A percentile compares a stretch with the other conserved stretches of the same genome.
Conservation (phyloP, 2,113 vertebrate species). For the Amblyopsis rosae region DNA sequence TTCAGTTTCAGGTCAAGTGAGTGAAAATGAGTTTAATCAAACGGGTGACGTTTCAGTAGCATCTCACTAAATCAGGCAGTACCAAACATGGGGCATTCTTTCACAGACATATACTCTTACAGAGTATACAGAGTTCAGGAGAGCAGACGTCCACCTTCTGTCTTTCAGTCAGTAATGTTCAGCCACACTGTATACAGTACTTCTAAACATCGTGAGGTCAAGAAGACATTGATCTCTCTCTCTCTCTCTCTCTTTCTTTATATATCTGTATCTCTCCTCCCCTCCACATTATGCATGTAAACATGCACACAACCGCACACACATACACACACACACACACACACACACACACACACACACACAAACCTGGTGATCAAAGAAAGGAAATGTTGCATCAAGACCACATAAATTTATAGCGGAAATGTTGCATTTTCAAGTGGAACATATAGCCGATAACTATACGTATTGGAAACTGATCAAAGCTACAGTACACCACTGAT, state of each 20-base stretch:
- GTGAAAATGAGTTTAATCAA: too few species aligned
- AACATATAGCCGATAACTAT: neutral
- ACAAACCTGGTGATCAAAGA: conserved; percentile 21
- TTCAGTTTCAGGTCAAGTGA: conserved; percentile 36
- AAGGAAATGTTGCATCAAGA: conserved; percentile 25
- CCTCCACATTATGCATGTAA: too few species aligned
- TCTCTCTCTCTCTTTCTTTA: conserved; percentile 49
- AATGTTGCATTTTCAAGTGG: conserved; percentile 8
- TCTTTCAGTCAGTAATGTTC: neutral
- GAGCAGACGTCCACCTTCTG: too few species aligned
- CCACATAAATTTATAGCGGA: neutral
- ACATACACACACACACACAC: conserved; percentile 21
- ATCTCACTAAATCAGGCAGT: conserved; percentile 18
- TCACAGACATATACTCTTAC: too few species aligned
- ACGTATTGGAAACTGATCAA: neutral
- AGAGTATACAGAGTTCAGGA: too few species aligned
- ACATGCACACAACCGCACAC: neutral
- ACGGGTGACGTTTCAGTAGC: conserved; percentile 17
- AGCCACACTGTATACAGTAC: neutral
- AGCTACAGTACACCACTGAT: too few species aligned
- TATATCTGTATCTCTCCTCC: conserved; percentile 46
- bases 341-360: conserved; percentile 18
- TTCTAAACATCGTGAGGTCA: too few species aligned
- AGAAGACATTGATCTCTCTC: conserved; percentile 35
- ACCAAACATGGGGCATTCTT: too few species aligned